Conservation (phyloP, 1,140 invertebrate genomes). For the Chionoecetes opilio region DNA sequence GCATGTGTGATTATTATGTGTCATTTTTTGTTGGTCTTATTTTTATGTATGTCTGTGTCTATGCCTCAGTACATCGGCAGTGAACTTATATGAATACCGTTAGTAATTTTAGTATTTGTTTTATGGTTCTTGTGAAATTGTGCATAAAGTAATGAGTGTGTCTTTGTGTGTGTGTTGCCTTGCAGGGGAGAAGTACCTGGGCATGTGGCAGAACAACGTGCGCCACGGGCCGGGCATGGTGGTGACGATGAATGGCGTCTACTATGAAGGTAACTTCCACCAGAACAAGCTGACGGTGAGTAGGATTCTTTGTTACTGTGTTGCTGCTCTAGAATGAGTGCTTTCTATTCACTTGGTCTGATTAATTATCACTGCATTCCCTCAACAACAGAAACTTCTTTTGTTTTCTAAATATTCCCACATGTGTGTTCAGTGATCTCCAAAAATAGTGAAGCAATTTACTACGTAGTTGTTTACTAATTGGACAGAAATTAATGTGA, state of each 20-base stretch:
- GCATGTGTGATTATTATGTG: no score
- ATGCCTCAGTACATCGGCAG: no score
- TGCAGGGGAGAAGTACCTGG: slow-evolving; percentile 73
- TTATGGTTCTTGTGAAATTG: background rate
- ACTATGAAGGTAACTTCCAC: slow-evolving; percentile 73
- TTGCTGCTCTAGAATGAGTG: background rate
- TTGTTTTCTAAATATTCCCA: no score
- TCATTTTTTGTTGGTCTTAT: background rate
- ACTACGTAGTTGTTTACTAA: no score
- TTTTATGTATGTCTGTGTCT: background rate
- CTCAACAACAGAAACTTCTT: no score
- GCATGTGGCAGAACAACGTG: slow-evolving; percentile 69
- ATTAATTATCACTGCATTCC: background rate
- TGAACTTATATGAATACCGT: no score
- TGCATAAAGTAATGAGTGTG: background rate
- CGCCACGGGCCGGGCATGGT: slow-evolving; percentile 73
- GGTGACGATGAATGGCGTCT: slow-evolving; percentile 72
- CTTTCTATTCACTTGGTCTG: background rate
- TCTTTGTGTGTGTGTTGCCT: background rate
- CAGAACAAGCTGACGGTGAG: slow-evolving; percentile 70
- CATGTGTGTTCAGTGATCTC: no score
- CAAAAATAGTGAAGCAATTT: no score
- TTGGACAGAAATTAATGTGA: no score
- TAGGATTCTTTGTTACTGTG: background rate
- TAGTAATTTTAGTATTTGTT: no score